phyloP scores from a whole-genome alignment of 2,888 invertebrate species.

The Autographa pulchrina region DNA sequence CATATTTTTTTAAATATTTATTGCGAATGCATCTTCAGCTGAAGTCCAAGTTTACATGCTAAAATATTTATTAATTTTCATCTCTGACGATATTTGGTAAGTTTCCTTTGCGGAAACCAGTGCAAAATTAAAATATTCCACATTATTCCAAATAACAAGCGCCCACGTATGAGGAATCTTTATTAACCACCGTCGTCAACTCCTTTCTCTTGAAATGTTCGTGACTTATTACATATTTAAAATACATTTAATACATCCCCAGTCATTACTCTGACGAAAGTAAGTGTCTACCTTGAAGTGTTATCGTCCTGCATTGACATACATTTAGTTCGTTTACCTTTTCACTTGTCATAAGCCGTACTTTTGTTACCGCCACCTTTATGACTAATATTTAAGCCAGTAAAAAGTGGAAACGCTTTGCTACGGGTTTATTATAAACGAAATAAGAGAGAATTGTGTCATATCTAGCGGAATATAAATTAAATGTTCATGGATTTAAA shows the following conservation, averaged over 20 bases:
- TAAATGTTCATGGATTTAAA: slow-evolving; percentile 32
- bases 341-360: slow-evolving; percentile 33
- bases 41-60: not conserved
- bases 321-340: slow-evolving; percentile 54
- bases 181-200: slow-evolving; percentile 25
- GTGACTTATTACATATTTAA: slow-evolving; percentile 29
- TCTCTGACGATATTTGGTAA: not conserved
- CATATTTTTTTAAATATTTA: slow-evolving; percentile 23
- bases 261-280: slow-evolving; percentile 42
- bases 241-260: slow-evolving; percentile 37
- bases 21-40: not conserved
- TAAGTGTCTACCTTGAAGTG: slow-evolving; percentile 47
- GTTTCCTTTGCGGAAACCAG: slow-evolving; percentile 1
- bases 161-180: slow-evolving; percentile 18
- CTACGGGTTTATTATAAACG: slow-evolving; percentile 24
- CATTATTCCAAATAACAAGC: slow-evolving; percentile 19
- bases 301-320: slow-evolving; percentile 46
- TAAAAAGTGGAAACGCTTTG: slow-evolving; percentile 18
- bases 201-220: slow-evolving; percentile 9
- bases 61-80: not conserved
- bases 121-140: slow-evolving; percentile 15
- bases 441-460: slow-evolving; percentile 23
- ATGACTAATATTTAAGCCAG: slow-evolving; percentile 16
- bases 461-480: slow-evolving; percentile 11
- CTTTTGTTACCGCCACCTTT: slow-evolving; percentile 27